Base-by-base conservation (phyloP, 2,797 vertebrate species). In the Psittacula derbiana region DNA sequence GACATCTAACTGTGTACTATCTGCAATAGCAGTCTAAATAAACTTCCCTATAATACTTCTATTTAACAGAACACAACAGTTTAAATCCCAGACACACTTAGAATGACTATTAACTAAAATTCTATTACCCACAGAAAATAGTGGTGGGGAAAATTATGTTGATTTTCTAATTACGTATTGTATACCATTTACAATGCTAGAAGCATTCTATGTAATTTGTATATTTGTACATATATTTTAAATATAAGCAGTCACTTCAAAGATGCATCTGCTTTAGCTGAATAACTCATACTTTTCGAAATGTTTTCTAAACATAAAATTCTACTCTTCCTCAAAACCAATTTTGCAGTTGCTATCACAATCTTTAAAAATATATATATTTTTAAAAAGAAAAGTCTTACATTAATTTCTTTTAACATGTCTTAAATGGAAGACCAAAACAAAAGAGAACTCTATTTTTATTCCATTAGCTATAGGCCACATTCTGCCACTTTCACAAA, bases 41-140 rank as follows among this genome's bases (percentile, higher is more conserved):
- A 90, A 80, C 8, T 70, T 69, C 44, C 31, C 23, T 79, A 3
- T 85, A 90, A 96, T 67, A 73, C 12, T 74, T 87, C 24, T 87
- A 85, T 79, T 92, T 86, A 79, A 79, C 8, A 78, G 50, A 89
- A 47, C 40, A 46, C 14, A 90, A 71, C 9, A 53, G 50, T 74
- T 87, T 91, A 93, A 95, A 91, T 61, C 46, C 24, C 49, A 92
- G 36, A 47, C 16, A 86, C 80, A 80, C 7, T 20, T 19, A 23
- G 69, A 76, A 92, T 33, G 14, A 60, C 15, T 61, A 90, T 85
- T 90, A 86, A 92, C 28, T 74, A 76, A 93, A 94, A 87, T 62
- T 94, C 4, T 33, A 79, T 95, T 88, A 61, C 30, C 27, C 28
- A 6, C 47, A 80, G 57, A 76, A 94, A 83, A 9, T 46, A 57